Conservation (phyloP, 2,888 invertebrate species). For the Lumbricus terrestris region DNA sequence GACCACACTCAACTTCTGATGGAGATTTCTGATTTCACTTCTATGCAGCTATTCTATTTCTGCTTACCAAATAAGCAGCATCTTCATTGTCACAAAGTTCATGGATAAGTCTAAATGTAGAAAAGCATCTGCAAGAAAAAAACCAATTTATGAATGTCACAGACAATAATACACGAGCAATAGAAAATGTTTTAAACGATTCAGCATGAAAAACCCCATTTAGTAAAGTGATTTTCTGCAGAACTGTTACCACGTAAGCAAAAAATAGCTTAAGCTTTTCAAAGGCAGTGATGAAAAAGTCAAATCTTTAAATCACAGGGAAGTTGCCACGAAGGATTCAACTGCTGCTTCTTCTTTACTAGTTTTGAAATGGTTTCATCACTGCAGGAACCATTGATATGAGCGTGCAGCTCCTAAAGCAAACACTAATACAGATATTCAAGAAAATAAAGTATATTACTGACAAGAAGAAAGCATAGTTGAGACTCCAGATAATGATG, state of each 20-base stretch:
- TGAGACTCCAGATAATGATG: not conserved
- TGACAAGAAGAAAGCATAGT: not conserved
- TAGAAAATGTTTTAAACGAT: not conserved
- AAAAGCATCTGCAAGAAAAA: conserved; percentile 40
- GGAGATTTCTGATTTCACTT: not conserved
- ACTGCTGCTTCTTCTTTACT: conserved; percentile 55
- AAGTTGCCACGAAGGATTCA: not conserved
- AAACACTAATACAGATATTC: not conserved
- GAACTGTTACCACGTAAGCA: not conserved
- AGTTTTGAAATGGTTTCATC: conserved; percentile 68
- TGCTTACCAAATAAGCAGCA: conserved; percentile 46
- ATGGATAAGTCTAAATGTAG: conserved; percentile 49
- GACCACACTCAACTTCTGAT: not conserved
- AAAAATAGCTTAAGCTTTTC: too few species aligned
- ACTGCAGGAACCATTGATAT: conserved; percentile 80
- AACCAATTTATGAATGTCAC: not conserved
- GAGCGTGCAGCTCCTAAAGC: conserved; percentile 81
- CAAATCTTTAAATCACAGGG: not conserved
- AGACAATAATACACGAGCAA: not conserved
- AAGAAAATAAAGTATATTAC: not conserved
- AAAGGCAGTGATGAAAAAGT: not conserved
- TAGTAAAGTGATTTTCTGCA: not conserved
- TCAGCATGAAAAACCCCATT: not conserved
- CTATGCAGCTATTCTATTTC: not conserved
- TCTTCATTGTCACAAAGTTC: conserved; percentile 46